phyloP scores from a whole-genome alignment of 2,113 vertebrate genomes.

The Seriola quinqueradiata region DNA sequence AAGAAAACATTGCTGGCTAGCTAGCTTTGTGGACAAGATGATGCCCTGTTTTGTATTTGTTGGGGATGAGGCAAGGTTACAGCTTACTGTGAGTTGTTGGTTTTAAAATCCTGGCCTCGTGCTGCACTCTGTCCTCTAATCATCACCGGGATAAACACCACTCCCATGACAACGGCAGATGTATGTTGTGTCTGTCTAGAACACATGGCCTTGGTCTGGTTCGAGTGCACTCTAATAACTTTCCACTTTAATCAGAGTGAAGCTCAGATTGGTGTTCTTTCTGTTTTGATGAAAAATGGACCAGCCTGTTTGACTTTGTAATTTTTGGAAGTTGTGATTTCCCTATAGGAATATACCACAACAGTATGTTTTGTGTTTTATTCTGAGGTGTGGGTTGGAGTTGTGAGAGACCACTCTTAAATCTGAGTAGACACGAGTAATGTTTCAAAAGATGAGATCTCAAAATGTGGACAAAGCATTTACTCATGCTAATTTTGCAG shows the following conservation, averaged over 20 bases:
- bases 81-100: constrained; percentile 2
- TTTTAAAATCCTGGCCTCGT: constrained; percentile 3
- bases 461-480: neutral
- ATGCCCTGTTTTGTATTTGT: neutral
- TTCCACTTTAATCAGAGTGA: neutral
- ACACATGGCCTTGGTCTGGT: constrained; percentile 32
- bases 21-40: neutral
- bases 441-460: neutral
- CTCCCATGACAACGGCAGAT: constrained; percentile 50
- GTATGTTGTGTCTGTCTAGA: constrained; percentile 22
- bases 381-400: constrained; percentile 2
- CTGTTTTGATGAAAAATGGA: constrained; percentile 7
- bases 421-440: neutral
- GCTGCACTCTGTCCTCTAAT: neutral
- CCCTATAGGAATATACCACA: neutral
- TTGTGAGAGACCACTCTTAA: neutral
- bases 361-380: neutral
- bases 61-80: neutral
- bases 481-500: neutral
- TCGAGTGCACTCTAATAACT: constrained; percentile 30
- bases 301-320: constrained; percentile 14
- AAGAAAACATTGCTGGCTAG: too few relatives aligned
- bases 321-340: neutral
- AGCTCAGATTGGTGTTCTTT: constrained; percentile 8
- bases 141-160: constrained; percentile 1